These are phyloP conservation scores for Campopleginae sp. DNA, from an alignment of 2,888 invertebrate species.

Conservation along the genomic window DNA sequence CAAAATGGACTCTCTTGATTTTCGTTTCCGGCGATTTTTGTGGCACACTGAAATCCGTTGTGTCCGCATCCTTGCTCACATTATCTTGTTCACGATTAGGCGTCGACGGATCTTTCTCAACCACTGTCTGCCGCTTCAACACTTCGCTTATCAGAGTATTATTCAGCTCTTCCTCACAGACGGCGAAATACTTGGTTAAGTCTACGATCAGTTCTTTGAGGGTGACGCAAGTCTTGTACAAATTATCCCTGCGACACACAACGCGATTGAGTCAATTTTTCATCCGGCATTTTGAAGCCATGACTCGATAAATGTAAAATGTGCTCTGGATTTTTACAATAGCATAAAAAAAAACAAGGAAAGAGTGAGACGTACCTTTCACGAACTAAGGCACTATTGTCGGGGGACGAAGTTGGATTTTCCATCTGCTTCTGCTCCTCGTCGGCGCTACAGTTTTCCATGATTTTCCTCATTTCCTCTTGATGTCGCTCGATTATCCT, in stretches of 20 bases:
- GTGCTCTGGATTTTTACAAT: neutral
- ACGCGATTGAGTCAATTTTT: conserved; percentile 10
- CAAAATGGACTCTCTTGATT: conserved; percentile 88
- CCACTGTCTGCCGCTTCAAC: conserved; percentile 81
- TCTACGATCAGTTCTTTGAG: conserved; percentile 89
- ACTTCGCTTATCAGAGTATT: conserved; percentile 89
- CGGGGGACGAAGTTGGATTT: conserved; percentile 52
- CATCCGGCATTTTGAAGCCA: no score
- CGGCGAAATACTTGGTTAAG: conserved; percentile 89
- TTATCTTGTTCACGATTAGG: conserved; percentile 67
- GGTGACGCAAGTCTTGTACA: conserved; percentile 88
- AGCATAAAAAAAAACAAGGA: neutral
- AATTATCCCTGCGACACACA: conserved; percentile 86
- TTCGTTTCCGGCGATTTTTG: conserved; percentile 72
- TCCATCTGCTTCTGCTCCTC: conserved; percentile 44
- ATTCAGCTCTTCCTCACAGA: conserved; percentile 92
- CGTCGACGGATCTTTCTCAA: conserved; percentile 65
- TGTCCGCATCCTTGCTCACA: conserved; percentile 60
- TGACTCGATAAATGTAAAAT: no score
- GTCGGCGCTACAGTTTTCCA: conserved; percentile 54
- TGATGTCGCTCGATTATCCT: conserved; percentile 75
- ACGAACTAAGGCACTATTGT: conserved; percentile 83
- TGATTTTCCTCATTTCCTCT: conserved; percentile 74
- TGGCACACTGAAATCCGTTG: conserved; percentile 11
- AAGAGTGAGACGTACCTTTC: conserved; percentile 85